phyloP scores from a whole-genome alignment of 2,888 invertebrate genomes.

The Aphodius granarius region DNA sequence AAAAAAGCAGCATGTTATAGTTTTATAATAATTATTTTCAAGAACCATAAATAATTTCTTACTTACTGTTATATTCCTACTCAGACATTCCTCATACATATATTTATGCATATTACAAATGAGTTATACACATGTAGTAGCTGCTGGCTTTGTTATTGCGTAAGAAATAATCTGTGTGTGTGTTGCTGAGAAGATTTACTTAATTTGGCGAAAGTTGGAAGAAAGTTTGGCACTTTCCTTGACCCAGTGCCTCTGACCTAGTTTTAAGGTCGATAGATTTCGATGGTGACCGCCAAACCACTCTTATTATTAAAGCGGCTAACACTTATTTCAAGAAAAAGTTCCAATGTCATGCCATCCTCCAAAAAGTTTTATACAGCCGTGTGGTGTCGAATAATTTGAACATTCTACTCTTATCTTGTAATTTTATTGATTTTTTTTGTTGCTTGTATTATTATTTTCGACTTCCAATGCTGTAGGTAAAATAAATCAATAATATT shows the following conservation, averaged over 20 bases:
- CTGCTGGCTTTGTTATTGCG: background rate
- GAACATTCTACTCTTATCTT: background rate
- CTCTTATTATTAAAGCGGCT: background rate
- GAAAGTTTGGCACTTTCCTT: background rate
- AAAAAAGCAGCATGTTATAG: no score
- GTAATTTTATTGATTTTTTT: background rate
- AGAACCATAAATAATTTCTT: background rate
- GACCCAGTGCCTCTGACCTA: background rate
- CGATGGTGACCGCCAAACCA: background rate
- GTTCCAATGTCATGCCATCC: background rate
- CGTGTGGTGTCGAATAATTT: background rate
- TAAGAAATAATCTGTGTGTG: background rate
- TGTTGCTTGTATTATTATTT: background rate
- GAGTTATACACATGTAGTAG: background rate
- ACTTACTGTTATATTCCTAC: background rate
- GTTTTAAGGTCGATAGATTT: background rate
- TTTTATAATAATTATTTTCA: background rate
- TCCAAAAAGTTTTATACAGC: background rate
- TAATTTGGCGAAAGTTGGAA: background rate
- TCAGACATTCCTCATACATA: background rate
- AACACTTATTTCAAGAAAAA: background rate
- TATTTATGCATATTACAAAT: background rate
- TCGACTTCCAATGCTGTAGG: background rate
- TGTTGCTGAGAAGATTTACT: background rate
- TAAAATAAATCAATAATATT: no score